Evolutionary conservation across 2,888 invertebrate genomes (phyloP).

Genomic region (Pristionchus exspectatus): DNA sequence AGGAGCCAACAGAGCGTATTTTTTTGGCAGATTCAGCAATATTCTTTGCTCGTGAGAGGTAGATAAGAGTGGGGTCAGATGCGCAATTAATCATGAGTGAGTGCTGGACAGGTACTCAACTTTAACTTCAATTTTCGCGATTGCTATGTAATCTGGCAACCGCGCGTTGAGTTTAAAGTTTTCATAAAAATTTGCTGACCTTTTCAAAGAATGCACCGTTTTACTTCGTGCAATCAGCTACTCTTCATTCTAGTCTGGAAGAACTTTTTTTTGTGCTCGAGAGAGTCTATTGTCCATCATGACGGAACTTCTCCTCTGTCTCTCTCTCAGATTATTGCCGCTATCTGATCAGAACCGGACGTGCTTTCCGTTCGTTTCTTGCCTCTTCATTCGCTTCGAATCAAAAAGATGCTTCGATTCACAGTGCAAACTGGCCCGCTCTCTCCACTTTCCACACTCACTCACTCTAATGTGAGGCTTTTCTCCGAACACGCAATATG

Average conservation of each 20-base stretch:
- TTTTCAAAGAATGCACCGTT: too few species aligned
- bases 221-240: too few species aligned
- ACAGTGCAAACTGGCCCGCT: constrained; percentile 30
- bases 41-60: not conserved
- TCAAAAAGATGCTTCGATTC: not conserved
- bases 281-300: constrained; percentile 1
- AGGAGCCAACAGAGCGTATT: constrained; percentile 11
- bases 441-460: not conserved
- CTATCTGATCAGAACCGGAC: constrained; percentile 40
- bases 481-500: not conserved
- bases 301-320: not conserved
- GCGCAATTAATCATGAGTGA: constrained; percentile 12
- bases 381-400: not conserved
- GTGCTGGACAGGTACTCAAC: not conserved
- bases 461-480: not conserved
- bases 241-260: too few species aligned
- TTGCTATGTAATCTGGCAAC: not conserved
- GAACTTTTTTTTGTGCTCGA: not conserved
- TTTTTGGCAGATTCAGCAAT: constrained; percentile 19
- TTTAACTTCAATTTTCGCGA: not conserved
- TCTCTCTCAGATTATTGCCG: constrained; percentile 23
- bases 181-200: too few species aligned
- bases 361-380: constrained; percentile 1
- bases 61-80: constrained; percentile 22
- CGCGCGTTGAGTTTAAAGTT: too few species aligned